phyloP scores from a whole-genome alignment of 2,888 invertebrate genomes.

The Acleris sparsana region DNA sequence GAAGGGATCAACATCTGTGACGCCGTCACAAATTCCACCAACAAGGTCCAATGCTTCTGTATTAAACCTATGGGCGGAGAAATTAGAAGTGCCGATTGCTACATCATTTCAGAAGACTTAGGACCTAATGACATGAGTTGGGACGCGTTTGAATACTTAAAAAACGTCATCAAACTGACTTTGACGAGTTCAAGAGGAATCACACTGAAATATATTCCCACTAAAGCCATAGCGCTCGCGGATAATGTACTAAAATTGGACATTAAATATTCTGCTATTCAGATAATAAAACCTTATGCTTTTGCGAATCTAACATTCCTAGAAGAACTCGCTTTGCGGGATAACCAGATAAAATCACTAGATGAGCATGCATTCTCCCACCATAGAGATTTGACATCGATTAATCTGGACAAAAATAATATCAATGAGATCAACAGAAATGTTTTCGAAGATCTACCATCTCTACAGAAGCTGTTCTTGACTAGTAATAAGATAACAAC shows the following conservation, averaged over 20 bases:
- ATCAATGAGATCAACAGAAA: slow-evolving; percentile 88
- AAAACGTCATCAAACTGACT: slow-evolving; percentile 84
- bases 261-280: slow-evolving; percentile 87
- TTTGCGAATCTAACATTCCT: slow-evolving; percentile 88
- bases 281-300: slow-evolving; percentile 86
- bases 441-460: slow-evolving; percentile 88
- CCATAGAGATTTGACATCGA: slow-evolving; percentile 84
- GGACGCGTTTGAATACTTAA: slow-evolving; percentile 86
- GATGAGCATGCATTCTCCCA: slow-evolving; percentile 87
- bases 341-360: slow-evolving; percentile 86
- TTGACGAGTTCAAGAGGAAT: slow-evolving; percentile 86
- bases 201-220: slow-evolving; percentile 86
- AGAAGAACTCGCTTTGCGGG: slow-evolving; percentile 85
- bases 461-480: slow-evolving; percentile 87
- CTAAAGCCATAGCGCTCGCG: slow-evolving; percentile 84
- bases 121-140: slow-evolving; percentile 85
- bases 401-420: slow-evolving; percentile 88
- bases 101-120: slow-evolving; percentile 84
- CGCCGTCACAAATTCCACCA: slow-evolving; percentile 57
- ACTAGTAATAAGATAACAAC: slow-evolving; percentile 93
- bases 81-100: slow-evolving; percentile 87
- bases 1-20: slow-evolving; percentile 60
- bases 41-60: slow-evolving; percentile 70
- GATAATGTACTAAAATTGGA: slow-evolving; percentile 82
- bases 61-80: slow-evolving; percentile 44